Evolutionary conservation across 2,113 vertebrate genomes (phyloP).

Genomic region (Aptenodytes patagonicus): DNA sequence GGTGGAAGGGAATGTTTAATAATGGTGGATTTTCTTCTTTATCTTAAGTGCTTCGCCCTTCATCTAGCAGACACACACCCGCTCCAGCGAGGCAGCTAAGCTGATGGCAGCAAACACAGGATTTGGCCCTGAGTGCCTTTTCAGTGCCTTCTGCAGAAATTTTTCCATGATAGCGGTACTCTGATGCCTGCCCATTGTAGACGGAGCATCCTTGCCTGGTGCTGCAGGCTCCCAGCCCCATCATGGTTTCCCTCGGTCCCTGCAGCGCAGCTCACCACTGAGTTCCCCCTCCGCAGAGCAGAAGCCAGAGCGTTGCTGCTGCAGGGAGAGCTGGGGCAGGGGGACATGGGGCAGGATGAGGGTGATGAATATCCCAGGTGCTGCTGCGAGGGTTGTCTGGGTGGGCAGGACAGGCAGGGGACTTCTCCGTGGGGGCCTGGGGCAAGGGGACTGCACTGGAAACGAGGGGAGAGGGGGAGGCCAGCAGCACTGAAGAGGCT

Average conservation of each 20-base stretch:
- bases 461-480: neutral
- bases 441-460: neutral
- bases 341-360: neutral
- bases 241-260: fast-evolving
- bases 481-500: neutral
- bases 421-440: neutral
- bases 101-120: neutral
- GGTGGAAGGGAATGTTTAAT: neutral
- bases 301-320: neutral
- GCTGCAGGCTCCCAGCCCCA: neutral
- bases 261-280: neutral
- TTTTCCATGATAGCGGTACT: neutral
- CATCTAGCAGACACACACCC: neutral
- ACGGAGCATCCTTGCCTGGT: neutral
- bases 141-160: neutral
- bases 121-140: neutral
- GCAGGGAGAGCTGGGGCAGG: neutral
- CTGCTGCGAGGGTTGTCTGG: neutral
- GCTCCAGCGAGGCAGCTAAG: fast-evolving
- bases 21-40: constrained; percentile 12
- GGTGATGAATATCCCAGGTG: neutral
- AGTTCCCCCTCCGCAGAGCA: neutral
- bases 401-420: neutral
- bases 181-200: neutral
- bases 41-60: neutral